Evolutionary conservation across 2,113 vertebrate species (phyloP).

Genomic region (Hiodon tergisus): DNA sequence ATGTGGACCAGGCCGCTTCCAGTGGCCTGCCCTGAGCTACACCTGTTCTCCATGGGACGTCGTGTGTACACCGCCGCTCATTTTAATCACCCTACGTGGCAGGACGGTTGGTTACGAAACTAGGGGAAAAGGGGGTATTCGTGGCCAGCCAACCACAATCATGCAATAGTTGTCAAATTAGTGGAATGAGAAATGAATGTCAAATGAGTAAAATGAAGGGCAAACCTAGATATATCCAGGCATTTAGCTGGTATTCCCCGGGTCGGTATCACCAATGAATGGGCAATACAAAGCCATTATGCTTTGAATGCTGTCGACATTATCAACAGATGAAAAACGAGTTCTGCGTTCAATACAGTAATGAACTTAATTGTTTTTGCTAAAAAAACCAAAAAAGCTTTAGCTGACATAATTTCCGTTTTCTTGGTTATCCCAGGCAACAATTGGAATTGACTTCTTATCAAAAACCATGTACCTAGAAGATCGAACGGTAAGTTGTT

Average conservation of each 20-base stretch:
- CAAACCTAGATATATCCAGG: no score
- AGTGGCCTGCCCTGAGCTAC: neutral
- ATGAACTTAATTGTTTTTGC: neutral
- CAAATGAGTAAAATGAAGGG: neutral
- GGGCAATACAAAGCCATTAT: neutral
- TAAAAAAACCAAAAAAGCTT: neutral
- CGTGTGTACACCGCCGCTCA: no score
- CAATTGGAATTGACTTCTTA: constrained; percentile 91
- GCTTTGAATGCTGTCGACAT: constrained; percentile 4
- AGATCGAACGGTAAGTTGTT: constrained; percentile 79
- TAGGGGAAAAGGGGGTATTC: neutral
- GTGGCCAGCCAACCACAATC: neutral
- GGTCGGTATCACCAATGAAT: neutral
- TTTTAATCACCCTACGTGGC: neutral
- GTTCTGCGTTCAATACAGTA: no score
- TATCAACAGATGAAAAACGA: constrained; percentile 8
- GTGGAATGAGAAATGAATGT: neutral
- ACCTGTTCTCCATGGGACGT: neutral
- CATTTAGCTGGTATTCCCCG: neutral
- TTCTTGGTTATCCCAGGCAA: constrained; percentile 63
- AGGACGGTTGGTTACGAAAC: neutral
- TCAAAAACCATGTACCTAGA: constrained; percentile 96
- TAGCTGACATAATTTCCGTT: neutral
- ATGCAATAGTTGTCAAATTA: neutral
- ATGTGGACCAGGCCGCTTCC: no score